These are phyloP conservation scores for Microtus richardsoni DNA, from an alignment of 2,113 vertebrate genomes.

Conservation along the genomic window DNA sequence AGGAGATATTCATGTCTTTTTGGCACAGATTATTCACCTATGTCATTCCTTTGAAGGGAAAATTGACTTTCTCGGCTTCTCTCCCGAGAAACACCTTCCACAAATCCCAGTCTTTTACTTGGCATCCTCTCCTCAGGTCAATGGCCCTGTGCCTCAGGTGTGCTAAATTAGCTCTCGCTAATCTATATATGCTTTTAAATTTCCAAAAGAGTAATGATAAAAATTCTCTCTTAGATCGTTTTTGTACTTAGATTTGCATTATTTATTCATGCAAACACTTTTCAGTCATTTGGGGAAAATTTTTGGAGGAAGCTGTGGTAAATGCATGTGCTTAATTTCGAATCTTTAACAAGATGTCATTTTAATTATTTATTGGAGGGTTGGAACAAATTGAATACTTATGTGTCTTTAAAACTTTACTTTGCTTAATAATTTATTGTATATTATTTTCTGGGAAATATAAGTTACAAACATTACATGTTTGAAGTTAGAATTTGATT, in stretches of 20 bases:
- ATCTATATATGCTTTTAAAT: not conserved
- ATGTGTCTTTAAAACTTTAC: not conserved
- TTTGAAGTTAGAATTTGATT: conserved; percentile 1
- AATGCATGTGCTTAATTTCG: not conserved
- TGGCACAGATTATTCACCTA: not conserved
- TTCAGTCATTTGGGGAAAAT: not conserved
- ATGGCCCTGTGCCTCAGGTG: not conserved
- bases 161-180: not conserved
- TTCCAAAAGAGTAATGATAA: not conserved
- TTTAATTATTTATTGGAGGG: not conserved
- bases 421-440: not conserved
- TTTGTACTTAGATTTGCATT: not conserved
- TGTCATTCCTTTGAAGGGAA: conserved; percentile 13
- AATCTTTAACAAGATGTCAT: not conserved
- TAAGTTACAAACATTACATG: not conserved
- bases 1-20: not conserved
- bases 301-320: not conserved
- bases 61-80: not conserved
- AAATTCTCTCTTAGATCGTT: not conserved
- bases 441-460: not conserved
- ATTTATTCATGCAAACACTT: not conserved
- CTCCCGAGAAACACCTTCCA: conserved; percentile 16
- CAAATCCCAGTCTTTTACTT: not conserved
- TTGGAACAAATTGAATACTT: not conserved
- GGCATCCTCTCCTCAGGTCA: not conserved